Evolutionary conservation across 2,888 invertebrate genomes (phyloP).

Genomic region (Thecophora atra): DNA sequence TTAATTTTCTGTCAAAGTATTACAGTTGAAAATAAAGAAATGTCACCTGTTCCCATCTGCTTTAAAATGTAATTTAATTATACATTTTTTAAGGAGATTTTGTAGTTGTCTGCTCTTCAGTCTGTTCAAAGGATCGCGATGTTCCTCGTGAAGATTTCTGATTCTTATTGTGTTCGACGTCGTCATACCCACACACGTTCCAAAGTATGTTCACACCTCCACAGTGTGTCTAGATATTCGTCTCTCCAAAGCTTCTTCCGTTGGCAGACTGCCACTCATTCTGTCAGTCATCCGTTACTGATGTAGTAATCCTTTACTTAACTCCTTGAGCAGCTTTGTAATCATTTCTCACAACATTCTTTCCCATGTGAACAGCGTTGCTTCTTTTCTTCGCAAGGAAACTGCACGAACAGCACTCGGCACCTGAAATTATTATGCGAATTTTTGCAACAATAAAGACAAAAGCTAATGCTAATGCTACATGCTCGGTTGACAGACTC

Average conservation of each 20-base stretch:
- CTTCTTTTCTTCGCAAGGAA: neutral
- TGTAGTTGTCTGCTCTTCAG: conserved; percentile 31
- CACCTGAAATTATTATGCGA: conserved; percentile 14
- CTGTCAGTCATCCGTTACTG: conserved; percentile 42
- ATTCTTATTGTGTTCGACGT: too few relatives aligned
- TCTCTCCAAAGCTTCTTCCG: conserved; percentile 1
- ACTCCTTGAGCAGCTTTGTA: conserved; percentile 45
- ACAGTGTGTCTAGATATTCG: neutral
- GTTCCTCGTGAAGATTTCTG: too few relatives aligned
- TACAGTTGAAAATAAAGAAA: neutral
- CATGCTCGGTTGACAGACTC: neutral
- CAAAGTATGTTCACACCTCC: neutral
- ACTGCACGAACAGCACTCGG: conserved; percentile 12
- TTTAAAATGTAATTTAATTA: too few relatives aligned
- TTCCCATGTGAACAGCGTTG: neutral
- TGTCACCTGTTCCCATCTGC: too few relatives aligned
- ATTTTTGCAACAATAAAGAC: too few relatives aligned
- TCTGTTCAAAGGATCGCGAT: too few relatives aligned
- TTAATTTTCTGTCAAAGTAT: neutral
- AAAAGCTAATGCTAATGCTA: too few relatives aligned
- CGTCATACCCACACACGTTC: neutral
- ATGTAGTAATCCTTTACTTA: conserved; percentile 49
- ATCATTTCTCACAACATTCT: conserved; percentile 36
- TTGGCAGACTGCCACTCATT: conserved; percentile 25
- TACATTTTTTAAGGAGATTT: conserved; percentile 34